Percentiles rank a stretch among this genome's conserved stretches.
Evolutionary conservation across 92 coral and sea anemone genomes (phyloP).

Genomic region (Palythoa heliodiscus): DNA sequence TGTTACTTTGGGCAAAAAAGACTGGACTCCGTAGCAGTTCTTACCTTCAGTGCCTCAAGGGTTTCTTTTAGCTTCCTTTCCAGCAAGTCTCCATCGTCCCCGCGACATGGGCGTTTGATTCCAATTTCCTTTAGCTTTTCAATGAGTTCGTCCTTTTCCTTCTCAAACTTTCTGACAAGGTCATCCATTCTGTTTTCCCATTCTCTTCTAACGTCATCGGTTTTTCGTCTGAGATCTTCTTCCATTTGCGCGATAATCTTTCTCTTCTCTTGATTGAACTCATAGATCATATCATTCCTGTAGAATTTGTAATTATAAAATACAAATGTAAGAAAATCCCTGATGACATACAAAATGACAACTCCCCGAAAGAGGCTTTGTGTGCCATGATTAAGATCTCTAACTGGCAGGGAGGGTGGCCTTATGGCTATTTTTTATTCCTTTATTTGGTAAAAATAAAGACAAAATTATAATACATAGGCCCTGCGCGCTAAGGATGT

Average conservation of each 20-base stretch:
- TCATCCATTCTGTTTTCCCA: slow-evolving; percentile 44
- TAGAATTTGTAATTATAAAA: neutral
- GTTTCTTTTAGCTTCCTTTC: slow-evolving; percentile 31
- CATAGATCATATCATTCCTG: slow-evolving; percentile 48
- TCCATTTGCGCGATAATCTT: slow-evolving; percentile 44
- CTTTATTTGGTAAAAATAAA: too few relatives aligned
- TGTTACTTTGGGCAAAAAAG: too few relatives aligned
- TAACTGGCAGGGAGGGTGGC: too few relatives aligned
- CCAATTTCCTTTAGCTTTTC: slow-evolving; percentile 32
- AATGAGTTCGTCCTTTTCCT: slow-evolving; percentile 33
- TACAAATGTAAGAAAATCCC: too few relatives aligned
- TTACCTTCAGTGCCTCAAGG: slow-evolving; percentile 29
- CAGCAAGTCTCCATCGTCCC: slow-evolving; percentile 19
- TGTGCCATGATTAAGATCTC: too few relatives aligned
- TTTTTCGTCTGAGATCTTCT: slow-evolving; percentile 45
- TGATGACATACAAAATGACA: too few relatives aligned
- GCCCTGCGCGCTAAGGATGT: too few relatives aligned
- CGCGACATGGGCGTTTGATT: slow-evolving; percentile 11
- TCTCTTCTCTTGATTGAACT: slow-evolving; percentile 47
- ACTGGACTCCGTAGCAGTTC: neutral
- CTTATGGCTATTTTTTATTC: too few relatives aligned
- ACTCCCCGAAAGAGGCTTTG: too few relatives aligned
- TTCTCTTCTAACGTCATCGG: slow-evolving; percentile 39
- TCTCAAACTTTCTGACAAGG: slow-evolving; percentile 30
- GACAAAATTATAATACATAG: too few relatives aligned